Evolutionary conservation across 1,140 invertebrate genomes (phyloP), one percentile per base, ranked within the genome.

Genomic region (Metaphire vulgaris): DNA sequence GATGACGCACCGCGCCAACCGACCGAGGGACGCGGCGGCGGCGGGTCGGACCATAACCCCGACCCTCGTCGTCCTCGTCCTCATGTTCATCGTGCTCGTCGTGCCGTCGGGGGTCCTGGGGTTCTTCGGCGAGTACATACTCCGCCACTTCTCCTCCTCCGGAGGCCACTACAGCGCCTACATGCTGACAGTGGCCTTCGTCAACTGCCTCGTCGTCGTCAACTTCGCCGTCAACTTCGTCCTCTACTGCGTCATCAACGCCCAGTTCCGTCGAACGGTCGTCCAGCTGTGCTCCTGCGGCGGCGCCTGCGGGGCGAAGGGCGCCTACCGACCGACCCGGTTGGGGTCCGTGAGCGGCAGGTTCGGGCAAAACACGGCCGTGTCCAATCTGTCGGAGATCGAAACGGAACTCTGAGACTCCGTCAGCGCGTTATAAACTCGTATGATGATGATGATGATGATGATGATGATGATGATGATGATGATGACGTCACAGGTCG

Each of bases 161-260:
- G 67, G 28, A 6, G n/a, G 28, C n/a, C 6, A 29, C 29, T 71
- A 32, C 33, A 21, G n/a, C 29, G 30, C 30, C 26, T 72, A 80
- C 32, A 82, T 82, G n/a, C 81, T 83, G 28, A 72, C 33, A 28
- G 72, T 79, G 67, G 72, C 78, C 65, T 79, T 85, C 21, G 83
- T 83, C 26, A 85, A 85, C 71, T 80, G 83, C 79, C 81, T 84
- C 81, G 83, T 84, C 70, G 80, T 82, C 0, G 76, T 84, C 33
- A 85, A 86, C 68, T 85, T 85, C 73, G 82, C 82, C 1, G 78
- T 83, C 14, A 86, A 86, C 76, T 86, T 86, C 75, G 80, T 85
- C 2, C 78, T 86, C 0, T 85, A 86, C 76, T 86, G 85, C 77
- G 81, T 81, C 1, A 80, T 86, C 28, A 86, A 86, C 80, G 83